Evolutionary conservation across 1,140 invertebrate genomes (phyloP).

Genomic region (Neotoxoptera formosana): DNA sequence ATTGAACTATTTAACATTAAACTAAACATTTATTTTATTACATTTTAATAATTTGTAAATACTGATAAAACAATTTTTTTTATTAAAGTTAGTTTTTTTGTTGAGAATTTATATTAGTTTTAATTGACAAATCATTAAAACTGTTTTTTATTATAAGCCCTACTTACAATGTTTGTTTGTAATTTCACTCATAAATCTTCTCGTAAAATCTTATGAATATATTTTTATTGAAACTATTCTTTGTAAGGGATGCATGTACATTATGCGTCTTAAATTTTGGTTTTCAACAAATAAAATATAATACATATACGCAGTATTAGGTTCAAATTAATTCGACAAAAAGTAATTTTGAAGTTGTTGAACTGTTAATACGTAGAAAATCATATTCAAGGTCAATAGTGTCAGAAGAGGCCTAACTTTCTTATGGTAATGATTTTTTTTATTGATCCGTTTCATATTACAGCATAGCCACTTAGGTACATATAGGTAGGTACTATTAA

Average conservation of each 20-base stretch:
- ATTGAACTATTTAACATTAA: neutral
- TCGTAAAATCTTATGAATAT: neutral
- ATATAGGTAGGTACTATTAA: neutral
- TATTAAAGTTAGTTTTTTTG: neutral
- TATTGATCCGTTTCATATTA: constrained; percentile 37
- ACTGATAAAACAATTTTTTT: neutral
- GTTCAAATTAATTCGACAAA: constrained; percentile 4
- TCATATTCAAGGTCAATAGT: constrained; percentile 36
- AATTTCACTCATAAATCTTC: neutral
- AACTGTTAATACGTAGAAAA: constrained; percentile 24
- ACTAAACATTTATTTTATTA: neutral
- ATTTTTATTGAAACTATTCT: neutral
- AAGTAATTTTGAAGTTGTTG: constrained; percentile 4
- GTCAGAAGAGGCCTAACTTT: constrained; percentile 37
- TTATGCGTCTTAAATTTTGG: neutral
- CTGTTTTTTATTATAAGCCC: neutral
- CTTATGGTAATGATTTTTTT: constrained; percentile 42
- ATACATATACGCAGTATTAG: neutral
- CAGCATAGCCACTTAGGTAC: neutral
- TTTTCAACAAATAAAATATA: neutral
- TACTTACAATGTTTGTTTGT: neutral
- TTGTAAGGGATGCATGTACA: neutral
- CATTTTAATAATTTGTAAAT: neutral
- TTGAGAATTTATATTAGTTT: neutral
- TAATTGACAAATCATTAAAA: neutral